phyloP scores from a whole-genome alignment of 2,113 vertebrate species.

The Chascanopsetta lugubris region DNA sequence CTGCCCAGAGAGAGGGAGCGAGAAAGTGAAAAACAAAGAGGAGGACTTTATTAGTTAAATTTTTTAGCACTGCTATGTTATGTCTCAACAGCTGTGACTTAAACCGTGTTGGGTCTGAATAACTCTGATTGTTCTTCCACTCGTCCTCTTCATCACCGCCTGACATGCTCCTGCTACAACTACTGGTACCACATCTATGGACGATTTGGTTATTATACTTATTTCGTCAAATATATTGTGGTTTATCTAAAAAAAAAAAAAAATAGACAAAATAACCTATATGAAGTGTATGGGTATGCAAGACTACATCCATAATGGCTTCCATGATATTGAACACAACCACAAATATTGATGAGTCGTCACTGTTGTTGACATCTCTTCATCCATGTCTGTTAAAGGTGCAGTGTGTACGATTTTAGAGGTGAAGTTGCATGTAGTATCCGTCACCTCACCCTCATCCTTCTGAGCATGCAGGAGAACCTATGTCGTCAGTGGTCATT shows the following conservation, averaged over 20 bases:
- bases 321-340: too few relatives aligned
- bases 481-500: too few relatives aligned
- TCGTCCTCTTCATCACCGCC: neutral
- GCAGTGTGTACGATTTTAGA: too few relatives aligned
- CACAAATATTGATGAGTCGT: too few relatives aligned
- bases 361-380: too few relatives aligned
- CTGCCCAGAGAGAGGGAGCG: neutral
- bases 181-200: neutral
- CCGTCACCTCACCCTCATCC: too few relatives aligned
- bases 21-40: conserved; percentile 1
- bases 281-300: neutral
- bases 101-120: neutral
- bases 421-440: too few relatives aligned
- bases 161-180: neutral
- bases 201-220: neutral
- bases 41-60: neutral
- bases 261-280: neutral
- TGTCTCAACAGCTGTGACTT: neutral
- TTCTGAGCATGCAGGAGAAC: too few relatives aligned
- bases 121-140: neutral
- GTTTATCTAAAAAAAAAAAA: too few relatives aligned
- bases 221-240: too few relatives aligned
- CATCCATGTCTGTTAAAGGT: too few relatives aligned
- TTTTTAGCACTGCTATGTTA: neutral
- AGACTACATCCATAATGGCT: too few relatives aligned